Base-by-base conservation (phyloP, 2,888 invertebrate species). In the Cantharis rustica region DNA sequence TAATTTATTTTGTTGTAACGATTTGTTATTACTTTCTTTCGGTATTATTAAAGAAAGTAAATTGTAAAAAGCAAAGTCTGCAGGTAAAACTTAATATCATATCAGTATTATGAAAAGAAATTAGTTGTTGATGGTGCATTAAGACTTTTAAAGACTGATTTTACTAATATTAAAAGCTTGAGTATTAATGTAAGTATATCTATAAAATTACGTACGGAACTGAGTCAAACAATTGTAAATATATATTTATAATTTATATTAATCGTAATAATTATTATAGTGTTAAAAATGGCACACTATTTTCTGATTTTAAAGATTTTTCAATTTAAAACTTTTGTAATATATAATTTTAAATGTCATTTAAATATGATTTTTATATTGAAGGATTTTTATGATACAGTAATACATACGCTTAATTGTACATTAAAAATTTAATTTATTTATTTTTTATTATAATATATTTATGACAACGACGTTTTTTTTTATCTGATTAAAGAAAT, bases 91-190 rank as follows among this genome's bases (percentile, higher is more conserved):
- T 68, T 61, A 16, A 20, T 66, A 20, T 66, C 64, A 20, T 68
- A 75, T 75, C 75, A 75, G 75, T 75, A 75, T 75, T 75, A 75
- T 71, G 63, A 47, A 61, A 61, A 71, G 61, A 71, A 63, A 71
- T 62, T 71, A 62, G 71, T 64, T 64, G 66, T 72, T 62, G 64
- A 66, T 26, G 62, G 72, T 72, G 47, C 64, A 47, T 72, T 27
- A 31, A 69, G 17, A 31, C 47, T 72, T 23, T 66, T 69, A 71
- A 77, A 77, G 77, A 77, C 77, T 77, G 77, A 77, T 74, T 77
- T 77, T 70, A 71, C 73, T 73, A n/a, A n/a, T n/a, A 61, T 73
- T 62, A 69, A 69, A 47, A 61, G 16, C 62, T 69, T 72, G 69
- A 11, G 72, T 74, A 71, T 66, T 62, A 31, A 72, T 71, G 69